These are phyloP conservation scores for Erynnis tages DNA, from an alignment of 2,888 invertebrate species.

Conservation along the genomic window DNA sequence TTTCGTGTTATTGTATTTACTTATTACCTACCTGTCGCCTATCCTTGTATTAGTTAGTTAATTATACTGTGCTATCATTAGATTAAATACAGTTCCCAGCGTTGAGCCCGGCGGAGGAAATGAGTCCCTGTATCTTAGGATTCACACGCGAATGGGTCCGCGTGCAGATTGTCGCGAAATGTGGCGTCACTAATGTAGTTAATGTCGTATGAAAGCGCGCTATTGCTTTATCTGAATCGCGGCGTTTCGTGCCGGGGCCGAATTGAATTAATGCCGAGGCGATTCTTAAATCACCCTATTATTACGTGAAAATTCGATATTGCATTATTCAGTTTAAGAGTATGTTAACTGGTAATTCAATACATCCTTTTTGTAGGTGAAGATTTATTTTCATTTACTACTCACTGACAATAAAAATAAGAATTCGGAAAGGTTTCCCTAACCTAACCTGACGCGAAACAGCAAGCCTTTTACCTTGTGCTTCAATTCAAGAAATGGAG, in stretches of 20 bases:
- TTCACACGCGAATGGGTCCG: slow-evolving; percentile 74
- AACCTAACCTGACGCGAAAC: no score
- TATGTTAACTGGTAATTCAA: no score
- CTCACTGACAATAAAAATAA: no score
- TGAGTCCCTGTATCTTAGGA: slow-evolving; percentile 80
- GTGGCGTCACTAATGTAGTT: slow-evolving; percentile 79
- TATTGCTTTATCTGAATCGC: slow-evolving; percentile 71
- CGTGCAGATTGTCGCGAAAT: slow-evolving; percentile 79
- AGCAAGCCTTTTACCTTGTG: no score
- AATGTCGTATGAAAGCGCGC: slow-evolving; percentile 79
- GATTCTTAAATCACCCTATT: slow-evolving; percentile 5
- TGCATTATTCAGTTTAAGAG: not conserved
- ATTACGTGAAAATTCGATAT: not conserved
- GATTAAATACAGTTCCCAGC: slow-evolving; percentile 4
- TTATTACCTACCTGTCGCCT: no score
- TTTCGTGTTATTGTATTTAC: no score
- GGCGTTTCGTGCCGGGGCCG: slow-evolving; percentile 51
- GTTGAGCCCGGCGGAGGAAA: slow-evolving; percentile 55
- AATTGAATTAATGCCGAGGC: slow-evolving; percentile 23
- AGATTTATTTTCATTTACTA: no score
- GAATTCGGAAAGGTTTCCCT: no score
- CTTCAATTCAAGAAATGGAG: no score
- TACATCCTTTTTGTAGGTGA: no score
- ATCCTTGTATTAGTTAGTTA: no score
- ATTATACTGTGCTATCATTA: no score